Conservation (phyloP, 1,140 invertebrate genomes). For the Brachionus asplanchnoidis region DNA sequence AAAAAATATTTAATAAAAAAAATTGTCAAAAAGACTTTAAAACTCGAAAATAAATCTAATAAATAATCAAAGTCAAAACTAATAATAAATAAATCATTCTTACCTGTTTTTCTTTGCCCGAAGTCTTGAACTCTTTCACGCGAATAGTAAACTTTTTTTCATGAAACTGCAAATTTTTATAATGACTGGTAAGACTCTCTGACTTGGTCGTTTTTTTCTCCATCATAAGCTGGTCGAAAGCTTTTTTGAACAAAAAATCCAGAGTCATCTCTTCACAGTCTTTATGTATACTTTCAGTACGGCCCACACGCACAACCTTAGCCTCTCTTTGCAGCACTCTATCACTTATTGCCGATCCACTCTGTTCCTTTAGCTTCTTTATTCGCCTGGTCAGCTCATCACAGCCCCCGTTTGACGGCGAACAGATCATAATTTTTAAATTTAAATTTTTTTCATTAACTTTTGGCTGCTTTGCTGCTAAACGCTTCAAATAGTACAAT, state of each 20-base stretch:
- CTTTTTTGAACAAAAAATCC: background rate
- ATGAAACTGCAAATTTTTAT: background rate
- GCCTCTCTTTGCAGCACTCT: background rate
- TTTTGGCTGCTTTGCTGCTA: background rate
- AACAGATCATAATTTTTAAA: slow-evolving; percentile 5
- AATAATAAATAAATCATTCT: background rate
- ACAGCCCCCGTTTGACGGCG: slow-evolving; percentile 23
- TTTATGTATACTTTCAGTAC: background rate
- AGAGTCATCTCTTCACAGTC: slow-evolving; percentile 25
- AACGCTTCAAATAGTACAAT: background rate
- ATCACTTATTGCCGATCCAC: background rate
- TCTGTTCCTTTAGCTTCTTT: background rate
- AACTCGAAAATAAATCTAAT: too few relatives aligned
- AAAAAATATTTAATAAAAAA: too few relatives aligned
- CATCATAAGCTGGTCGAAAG: background rate
- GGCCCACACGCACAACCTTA: background rate
- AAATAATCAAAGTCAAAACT: too few relatives aligned
- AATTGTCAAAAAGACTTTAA: too few relatives aligned
- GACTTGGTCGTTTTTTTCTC: slow-evolving; percentile 23
- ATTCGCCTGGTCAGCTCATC: slow-evolving; percentile 10
- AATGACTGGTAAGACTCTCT: background rate
- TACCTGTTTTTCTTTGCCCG: background rate
- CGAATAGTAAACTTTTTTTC: background rate
- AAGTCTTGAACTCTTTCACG: background rate
- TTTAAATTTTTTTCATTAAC: background rate